Evolutionary conservation across 2,888 invertebrate genomes (phyloP).

Genomic region (Drosophila histrio): DNA sequence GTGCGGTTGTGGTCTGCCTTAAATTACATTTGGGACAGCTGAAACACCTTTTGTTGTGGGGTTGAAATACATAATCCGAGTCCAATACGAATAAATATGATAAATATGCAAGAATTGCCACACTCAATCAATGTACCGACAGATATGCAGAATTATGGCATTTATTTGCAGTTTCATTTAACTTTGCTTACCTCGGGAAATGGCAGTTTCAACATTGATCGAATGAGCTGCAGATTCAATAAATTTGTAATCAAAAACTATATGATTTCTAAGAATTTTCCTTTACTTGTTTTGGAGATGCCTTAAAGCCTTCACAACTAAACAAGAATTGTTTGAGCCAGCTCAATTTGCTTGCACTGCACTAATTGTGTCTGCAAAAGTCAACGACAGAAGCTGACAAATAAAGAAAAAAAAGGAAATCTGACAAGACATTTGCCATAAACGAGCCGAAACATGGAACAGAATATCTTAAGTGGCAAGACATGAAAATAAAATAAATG

Average conservation of each 20-base stretch:
- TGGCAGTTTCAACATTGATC: not conserved
- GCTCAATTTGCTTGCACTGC: slow-evolving; percentile 20
- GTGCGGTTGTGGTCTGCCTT: slow-evolving; percentile 20
- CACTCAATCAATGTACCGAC: slow-evolving; percentile 49
- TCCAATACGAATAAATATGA: slow-evolving; percentile 14
- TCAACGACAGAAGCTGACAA: slow-evolving; percentile 49
- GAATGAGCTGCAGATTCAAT: not conserved
- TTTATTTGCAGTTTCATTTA: slow-evolving; percentile 3
- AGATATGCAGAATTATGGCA: slow-evolving; percentile 15
- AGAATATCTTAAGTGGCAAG: slow-evolving; percentile 13
- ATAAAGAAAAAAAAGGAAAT: slow-evolving; percentile 20
- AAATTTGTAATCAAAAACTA: not conserved
- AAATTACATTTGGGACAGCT: slow-evolving; percentile 51
- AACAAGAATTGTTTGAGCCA: slow-evolving; percentile 14
- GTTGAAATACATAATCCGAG: slow-evolving; percentile 15
- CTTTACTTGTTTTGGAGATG: not conserved
- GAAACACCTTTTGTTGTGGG: slow-evolving; percentile 9
- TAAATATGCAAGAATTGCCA: slow-evolving; percentile 33
- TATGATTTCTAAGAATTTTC: not conserved
- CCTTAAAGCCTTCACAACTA: slow-evolving; percentile 6
- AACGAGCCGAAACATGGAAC: slow-evolving; percentile 8
- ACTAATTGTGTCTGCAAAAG: slow-evolving; percentile 45
- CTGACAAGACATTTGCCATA: slow-evolving; percentile 29
- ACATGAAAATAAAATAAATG: slow-evolving; percentile 6
- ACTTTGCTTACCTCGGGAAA: not conserved